phyloP scores from a whole-genome alignment of 2,797 vertebrate species.

The Melanotaenia boesemani region DNA sequence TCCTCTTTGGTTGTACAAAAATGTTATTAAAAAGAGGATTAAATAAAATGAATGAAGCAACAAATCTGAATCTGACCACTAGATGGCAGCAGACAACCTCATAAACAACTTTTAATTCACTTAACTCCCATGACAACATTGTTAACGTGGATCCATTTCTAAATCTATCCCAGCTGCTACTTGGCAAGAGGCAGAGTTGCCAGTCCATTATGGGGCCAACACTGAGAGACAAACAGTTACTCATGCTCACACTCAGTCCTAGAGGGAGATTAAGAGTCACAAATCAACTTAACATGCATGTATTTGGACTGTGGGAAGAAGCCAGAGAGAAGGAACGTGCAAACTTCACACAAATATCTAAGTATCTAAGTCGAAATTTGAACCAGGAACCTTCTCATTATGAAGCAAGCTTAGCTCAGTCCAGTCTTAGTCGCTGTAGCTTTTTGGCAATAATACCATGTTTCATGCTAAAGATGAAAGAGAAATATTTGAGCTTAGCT shows the following conservation, averaged over 20 bases:
- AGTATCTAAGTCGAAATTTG: too few relatives aligned
- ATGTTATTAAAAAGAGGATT: background rate
- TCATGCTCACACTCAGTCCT: background rate
- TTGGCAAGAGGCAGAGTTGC: too few relatives aligned
- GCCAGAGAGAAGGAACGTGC: too few relatives aligned
- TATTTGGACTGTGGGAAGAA: too few relatives aligned
- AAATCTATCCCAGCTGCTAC: background rate
- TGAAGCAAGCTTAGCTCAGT: background rate
- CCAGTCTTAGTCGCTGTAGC: background rate
- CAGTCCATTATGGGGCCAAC: background rate
- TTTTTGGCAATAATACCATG: background rate
- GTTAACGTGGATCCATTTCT: background rate
- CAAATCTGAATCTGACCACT: constrained; percentile 29
- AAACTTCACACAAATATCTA: too few relatives aligned
- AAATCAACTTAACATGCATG: too few relatives aligned
- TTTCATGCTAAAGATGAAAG: background rate
- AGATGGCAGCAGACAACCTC: constrained; percentile 46
- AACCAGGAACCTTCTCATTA: too few relatives aligned
- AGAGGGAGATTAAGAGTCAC: too few relatives aligned
- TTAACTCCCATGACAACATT: background rate
- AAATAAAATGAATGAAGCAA: constrained; percentile 4
- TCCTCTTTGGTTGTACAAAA: constrained; percentile 1
- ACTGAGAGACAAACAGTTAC: background rate
- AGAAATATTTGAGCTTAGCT: too few relatives aligned
- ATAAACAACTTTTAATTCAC: background rate